Base-by-base conservation (phyloP, 2,797 vertebrate genomes). In the Dipus sagitta region DNA sequence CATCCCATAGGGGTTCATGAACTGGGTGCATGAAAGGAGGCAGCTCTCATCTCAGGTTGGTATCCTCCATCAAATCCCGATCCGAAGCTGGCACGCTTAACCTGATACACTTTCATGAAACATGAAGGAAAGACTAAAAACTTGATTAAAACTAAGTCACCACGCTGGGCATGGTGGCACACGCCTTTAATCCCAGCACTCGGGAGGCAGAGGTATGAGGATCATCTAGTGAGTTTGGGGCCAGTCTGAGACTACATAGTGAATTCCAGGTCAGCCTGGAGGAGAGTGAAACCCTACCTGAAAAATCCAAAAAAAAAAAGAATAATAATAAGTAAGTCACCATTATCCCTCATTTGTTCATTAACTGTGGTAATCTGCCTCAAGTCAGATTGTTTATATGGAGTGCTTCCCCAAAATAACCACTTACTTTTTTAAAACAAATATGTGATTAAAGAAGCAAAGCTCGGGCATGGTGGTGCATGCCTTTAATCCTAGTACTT, bases 361-460 rank as follows among this genome's bases (percentile, higher is more conserved):
- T 70, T 75, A 75, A 80, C 86, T 86, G 70, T 92, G 76, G 74
- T 86, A 24, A 84, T 94, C 94, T 93, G 95, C 78, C 65, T 34
- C 28, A 64, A 86, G 86, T 96, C 94, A 86, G 88, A 38, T 38
- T 82, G 87, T 72, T 1, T 78, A 65, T 86, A 90, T 60, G 91
- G 76, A 94, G 74, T 83, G 82, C 80, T 97, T 90, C 88, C 92
- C 68, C 11, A 32, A 74, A 88, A 92, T 65, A 95, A 54, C 93
- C 77, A 95, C 90, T 95, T 95, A 90, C 88, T 97, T 88, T 97
- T 97, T 97, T 96, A 78, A 79, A 79, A n/a, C 26, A 90, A 91
- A 92, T 20, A 85, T 12, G 65, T 96, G 85, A 90, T 96, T 95
- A 60, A 93, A 92, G 91, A 95, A 74, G 26, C 76, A 82, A 92